Conservation (phyloP, 2,797 vertebrate species). For the Otolemur crassicaudatus region DNA sequence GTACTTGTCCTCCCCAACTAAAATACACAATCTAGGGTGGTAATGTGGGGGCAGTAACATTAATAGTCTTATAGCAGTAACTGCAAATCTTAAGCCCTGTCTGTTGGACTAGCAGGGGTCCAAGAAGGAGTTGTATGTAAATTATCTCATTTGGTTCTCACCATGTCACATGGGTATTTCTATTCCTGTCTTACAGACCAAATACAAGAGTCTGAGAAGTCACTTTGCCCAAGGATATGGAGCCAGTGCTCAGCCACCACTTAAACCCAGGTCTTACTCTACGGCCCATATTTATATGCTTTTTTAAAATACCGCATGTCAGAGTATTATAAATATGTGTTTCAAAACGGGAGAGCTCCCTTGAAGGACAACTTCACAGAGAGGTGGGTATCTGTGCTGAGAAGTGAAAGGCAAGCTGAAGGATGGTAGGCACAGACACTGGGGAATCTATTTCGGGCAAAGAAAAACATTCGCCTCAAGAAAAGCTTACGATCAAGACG, state of each 20-base stretch:
- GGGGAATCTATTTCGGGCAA: background rate
- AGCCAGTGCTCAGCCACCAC: background rate
- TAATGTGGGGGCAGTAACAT: background rate
- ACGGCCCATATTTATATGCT: background rate
- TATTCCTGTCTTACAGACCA: background rate
- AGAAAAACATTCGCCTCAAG: background rate
- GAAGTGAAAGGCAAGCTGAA: background rate
- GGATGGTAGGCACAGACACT: background rate
- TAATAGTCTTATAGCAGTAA: background rate
- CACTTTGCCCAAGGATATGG: background rate
- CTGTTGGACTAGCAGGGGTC: background rate
- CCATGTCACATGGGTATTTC: background rate
- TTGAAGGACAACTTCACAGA: background rate
- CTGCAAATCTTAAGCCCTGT: background rate
- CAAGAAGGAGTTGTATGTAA: background rate
- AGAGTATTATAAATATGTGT: background rate
- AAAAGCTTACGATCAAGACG: background rate
- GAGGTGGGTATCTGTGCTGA: background rate
- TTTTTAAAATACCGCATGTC: background rate
- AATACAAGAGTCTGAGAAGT: background rate
- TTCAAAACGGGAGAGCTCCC: background rate
- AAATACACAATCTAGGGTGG: background rate
- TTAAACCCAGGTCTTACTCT: background rate
- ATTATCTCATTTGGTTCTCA: background rate
- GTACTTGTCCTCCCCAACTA: background rate